Percentiles rank a stretch among this genome's conserved stretches.
phyloP scores from a whole-genome alignment of 2,113 vertebrate species.

The Antigone vipio region DNA sequence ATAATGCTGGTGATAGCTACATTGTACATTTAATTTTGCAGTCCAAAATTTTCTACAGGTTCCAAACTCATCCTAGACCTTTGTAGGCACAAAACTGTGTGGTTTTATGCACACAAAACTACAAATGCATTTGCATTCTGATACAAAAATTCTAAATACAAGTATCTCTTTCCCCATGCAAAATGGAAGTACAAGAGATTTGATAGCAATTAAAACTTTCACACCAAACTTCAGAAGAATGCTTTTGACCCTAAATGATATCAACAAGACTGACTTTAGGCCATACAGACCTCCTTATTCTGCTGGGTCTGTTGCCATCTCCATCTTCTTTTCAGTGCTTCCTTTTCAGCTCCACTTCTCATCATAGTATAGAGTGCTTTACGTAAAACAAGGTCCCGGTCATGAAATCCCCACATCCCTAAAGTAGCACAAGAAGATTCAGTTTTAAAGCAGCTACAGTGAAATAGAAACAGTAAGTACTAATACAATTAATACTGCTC shows the following conservation, averaged over 20 bases:
- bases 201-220: background rate
- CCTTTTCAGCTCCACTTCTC: constrained; percentile 92
- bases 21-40: background rate
- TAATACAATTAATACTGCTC: background rate
- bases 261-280: background rate
- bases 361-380: constrained; percentile 98
- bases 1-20: background rate
- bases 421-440: background rate
- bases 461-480: background rate
- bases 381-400: constrained; percentile 93
- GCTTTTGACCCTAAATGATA: background rate
- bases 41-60: background rate
- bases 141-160: background rate
- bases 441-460: background rate
- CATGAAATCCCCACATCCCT: constrained; percentile 99
- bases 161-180: background rate
- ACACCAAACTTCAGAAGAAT: background rate
- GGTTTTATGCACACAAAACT: background rate
- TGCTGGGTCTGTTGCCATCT: constrained; percentile 98
- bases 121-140: background rate
- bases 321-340: constrained; percentile 95
- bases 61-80: background rate
- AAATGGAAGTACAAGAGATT: background rate
- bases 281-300: constrained; percentile 91
- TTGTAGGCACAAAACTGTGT: background rate